These are phyloP conservation scores for Myanophis thanlyinensis DNA, from an alignment of 2,113 vertebrate genomes.

Conservation along the genomic window DNA sequence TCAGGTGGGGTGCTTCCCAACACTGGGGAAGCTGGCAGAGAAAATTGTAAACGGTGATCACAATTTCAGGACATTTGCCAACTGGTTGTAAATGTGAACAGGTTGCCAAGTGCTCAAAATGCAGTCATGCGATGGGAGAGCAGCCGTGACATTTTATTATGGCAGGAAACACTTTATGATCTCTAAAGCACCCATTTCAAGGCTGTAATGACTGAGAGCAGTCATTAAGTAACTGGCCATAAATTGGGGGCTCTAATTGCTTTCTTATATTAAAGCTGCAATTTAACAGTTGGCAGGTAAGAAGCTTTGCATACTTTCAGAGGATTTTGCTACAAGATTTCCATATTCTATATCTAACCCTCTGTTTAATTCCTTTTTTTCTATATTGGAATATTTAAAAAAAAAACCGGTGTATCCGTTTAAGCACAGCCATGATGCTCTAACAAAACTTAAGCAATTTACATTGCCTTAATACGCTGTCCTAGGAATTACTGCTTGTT, in stretches of 20 bases:
- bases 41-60: background rate
- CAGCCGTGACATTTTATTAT: background rate
- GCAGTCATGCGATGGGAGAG: background rate
- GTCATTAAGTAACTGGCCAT: background rate
- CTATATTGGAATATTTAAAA: background rate
- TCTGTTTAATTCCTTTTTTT: background rate
- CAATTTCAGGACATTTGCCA: background rate
- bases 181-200: background rate
- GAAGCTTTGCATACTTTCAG: background rate
- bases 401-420: background rate
- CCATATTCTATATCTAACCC: background rate
- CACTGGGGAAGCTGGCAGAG: background rate
- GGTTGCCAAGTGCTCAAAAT: background rate
- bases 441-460: background rate
- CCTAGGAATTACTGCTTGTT: background rate
- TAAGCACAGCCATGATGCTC: background rate
- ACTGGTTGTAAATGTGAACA: background rate
- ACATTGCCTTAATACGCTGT: background rate
- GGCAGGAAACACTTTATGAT: background rate
- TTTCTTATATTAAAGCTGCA: background rate
- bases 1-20: background rate
- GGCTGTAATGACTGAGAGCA: background rate
- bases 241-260: background rate
- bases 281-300: background rate
- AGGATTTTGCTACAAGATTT: background rate